A percentile compares a stretch with the other conserved stretches of the same genome.
Conservation (phyloP, 2,113 vertebrate genomes). For the Echinops telfairi region DNA sequence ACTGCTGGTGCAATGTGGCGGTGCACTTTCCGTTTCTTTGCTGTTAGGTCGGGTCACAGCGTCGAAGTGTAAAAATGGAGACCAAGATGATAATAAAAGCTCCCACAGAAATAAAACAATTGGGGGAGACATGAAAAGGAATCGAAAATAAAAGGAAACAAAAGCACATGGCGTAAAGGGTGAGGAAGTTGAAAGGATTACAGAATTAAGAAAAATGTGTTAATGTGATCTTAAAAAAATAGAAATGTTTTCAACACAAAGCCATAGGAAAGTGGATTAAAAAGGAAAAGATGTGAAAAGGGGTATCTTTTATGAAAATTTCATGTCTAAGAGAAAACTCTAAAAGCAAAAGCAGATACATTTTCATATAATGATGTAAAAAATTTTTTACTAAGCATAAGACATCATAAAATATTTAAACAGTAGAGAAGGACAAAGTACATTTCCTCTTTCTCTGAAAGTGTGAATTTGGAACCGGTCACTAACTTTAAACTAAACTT, state of each 20-base stretch:
- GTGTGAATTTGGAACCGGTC: constrained; percentile 65
- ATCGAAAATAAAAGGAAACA: constrained; percentile 84
- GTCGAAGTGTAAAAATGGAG: constrained; percentile 83
- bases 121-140: constrained; percentile 84
- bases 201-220: constrained; percentile 82
- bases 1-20: constrained; percentile 37
- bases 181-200: constrained; percentile 83
- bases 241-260: constrained; percentile 82
- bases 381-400: constrained; percentile 78
- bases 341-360: constrained; percentile 77
- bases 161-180: constrained; percentile 84
- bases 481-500: constrained; percentile 46
- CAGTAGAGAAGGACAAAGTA: constrained; percentile 69
- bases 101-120: constrained; percentile 84
- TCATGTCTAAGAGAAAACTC: constrained; percentile 76
- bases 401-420: constrained; percentile 73
- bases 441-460: constrained; percentile 41
- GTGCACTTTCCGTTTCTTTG: constrained; percentile 79
- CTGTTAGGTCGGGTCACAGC: constrained; percentile 81
- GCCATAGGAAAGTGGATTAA: constrained; percentile 79
- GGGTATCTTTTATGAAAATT: constrained; percentile 70
- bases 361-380: constrained; percentile 84
- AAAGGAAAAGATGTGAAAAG: constrained; percentile 58
- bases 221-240: constrained; percentile 80
- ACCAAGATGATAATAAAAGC: constrained; percentile 84